Base-by-base conservation (phyloP, 2,797 vertebrate species). In the Thunnus albacares region DNA sequence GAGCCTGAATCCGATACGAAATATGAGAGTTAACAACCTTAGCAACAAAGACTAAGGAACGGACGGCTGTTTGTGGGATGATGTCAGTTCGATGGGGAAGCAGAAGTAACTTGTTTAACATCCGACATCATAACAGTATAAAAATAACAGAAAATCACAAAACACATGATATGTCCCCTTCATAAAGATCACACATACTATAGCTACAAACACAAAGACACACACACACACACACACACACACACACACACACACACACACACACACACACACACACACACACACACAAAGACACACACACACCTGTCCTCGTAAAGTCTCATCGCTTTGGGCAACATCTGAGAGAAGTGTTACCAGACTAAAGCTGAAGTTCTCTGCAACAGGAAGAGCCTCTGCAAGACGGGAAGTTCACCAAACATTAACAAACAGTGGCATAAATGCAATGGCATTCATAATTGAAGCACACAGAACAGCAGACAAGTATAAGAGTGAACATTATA, bases 291-390 rank as follows among this genome's bases (percentile, higher is more conserved):
- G 1, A 24, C 24, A 24, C 24, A 24, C 24, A 86, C 90, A 71
- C 75, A 99, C 98, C 97, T 98, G 96, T 65, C 95, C 95, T 72
- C 97, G 94, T 55, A 97, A 88, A 22, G 93, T 89, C 1, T 96
- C 95, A 86, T 99, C 98, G 51, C 95, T 95, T 64, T 97, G 97
- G 18, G 98, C 97, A 0, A 99, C 97, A 0, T 99, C 98, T 1
- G 97, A 99, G 1, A 99, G 94, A 70, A 99, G 81, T 0, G 98
- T 99, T 12, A 99, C 97, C 17, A 99, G 92, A 91, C 96, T 96
- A 86, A 99, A 99, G 90, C 96, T 98, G 95, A 99, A 99, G 90
- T 96, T 99, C 93, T 99, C 98, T 41, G 98, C 97, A 5, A 99
- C 94, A 3, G 98, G 98, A 81, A 99, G 98, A 4, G 87, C 85